Conservation (phyloP, 2,797 vertebrate species). For the Characodon lateralis region DNA sequence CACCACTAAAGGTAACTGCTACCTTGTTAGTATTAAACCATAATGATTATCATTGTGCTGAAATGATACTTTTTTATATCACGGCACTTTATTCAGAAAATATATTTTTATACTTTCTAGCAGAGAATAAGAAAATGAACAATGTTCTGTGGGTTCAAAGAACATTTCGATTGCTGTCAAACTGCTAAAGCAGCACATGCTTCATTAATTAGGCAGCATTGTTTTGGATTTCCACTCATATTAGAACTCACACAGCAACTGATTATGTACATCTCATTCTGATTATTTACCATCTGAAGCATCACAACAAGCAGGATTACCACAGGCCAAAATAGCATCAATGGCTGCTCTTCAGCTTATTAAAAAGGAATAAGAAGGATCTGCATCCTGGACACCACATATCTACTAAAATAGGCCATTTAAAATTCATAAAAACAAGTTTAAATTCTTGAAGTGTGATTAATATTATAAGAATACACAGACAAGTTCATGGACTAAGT, state of each 20-base stretch:
- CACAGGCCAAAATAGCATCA: conserved; percentile 43
- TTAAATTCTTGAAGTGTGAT: conserved; percentile 31
- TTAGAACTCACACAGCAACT: conserved; percentile 44
- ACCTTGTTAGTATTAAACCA: conserved; percentile 3
- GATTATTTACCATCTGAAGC: conserved; percentile 56
- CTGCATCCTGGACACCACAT: conserved; percentile 30
- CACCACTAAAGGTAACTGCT: too few relatives aligned
- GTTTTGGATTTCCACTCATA: conserved; percentile 52
- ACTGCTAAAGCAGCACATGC: conserved; percentile 39
- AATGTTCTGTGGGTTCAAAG: conserved; percentile 23
- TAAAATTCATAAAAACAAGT: conserved; percentile 45
- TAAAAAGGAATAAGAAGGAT: conserved; percentile 56
- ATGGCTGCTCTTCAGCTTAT: conserved; percentile 44
- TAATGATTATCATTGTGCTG: conserved; percentile 6
- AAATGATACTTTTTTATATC: conserved; percentile 33
- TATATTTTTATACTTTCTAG: conserved; percentile 34
- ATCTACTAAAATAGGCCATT: conserved; percentile 44
- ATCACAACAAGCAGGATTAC: conserved; percentile 24
- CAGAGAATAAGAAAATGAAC: conserved; percentile 39
- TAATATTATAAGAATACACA: conserved; percentile 32
- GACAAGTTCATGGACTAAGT: conserved; percentile 45
- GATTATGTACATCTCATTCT: conserved; percentile 47
- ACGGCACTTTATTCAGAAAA: conserved; percentile 22
- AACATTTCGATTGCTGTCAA: conserved; percentile 52
- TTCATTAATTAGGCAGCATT: conserved; percentile 59